Percentiles rank a stretch among this genome's conserved stretches.
Evolutionary conservation across 2,113 vertebrate genomes (phyloP).

Genomic region (Engraulis encrasicolus): DNA sequence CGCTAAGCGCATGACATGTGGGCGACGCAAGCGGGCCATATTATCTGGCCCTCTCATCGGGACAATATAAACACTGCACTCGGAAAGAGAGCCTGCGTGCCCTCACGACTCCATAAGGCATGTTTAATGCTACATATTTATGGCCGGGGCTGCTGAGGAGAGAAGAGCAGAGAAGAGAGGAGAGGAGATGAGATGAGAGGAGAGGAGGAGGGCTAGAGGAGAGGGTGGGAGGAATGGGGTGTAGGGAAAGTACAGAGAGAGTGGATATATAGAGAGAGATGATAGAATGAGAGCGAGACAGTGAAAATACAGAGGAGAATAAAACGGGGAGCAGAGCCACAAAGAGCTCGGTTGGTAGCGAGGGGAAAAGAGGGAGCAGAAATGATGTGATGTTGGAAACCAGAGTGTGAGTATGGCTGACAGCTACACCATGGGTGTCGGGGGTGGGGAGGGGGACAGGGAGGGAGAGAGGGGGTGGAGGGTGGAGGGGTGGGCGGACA

Average conservation of each 20-base stretch:
- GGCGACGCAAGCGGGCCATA: not conserved
- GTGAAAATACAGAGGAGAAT: not conserved
- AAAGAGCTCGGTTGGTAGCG: not conserved
- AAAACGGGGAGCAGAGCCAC: too few species aligned
- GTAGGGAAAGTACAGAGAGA: too few species aligned
- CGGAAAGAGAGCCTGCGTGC: not conserved
- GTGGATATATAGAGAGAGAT: too few species aligned
- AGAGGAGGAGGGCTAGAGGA: too few species aligned
- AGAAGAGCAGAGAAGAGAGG: too few species aligned
- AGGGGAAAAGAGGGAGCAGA: slow-evolving; percentile 6
- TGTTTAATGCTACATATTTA: slow-evolving; percentile 15
- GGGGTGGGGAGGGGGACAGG: slow-evolving; percentile 42
- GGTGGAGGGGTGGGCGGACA: not conserved
- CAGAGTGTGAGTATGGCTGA: slow-evolving; percentile 10
- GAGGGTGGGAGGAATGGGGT: too few species aligned
- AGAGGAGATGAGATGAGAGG: too few species aligned
- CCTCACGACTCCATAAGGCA: not conserved
- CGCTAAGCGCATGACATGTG: not conserved
- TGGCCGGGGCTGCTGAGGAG: not conserved
- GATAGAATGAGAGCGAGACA: too few species aligned
- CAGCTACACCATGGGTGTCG: slow-evolving; percentile 10
- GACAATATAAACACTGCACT: slow-evolving; percentile 12
- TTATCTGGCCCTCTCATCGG: not conserved
- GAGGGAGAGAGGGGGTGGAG: not conserved
- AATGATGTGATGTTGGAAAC: not conserved